phyloP scores from a whole-genome alignment of 2,113 vertebrate species.

The Oncorhynchus nerka region DNA sequence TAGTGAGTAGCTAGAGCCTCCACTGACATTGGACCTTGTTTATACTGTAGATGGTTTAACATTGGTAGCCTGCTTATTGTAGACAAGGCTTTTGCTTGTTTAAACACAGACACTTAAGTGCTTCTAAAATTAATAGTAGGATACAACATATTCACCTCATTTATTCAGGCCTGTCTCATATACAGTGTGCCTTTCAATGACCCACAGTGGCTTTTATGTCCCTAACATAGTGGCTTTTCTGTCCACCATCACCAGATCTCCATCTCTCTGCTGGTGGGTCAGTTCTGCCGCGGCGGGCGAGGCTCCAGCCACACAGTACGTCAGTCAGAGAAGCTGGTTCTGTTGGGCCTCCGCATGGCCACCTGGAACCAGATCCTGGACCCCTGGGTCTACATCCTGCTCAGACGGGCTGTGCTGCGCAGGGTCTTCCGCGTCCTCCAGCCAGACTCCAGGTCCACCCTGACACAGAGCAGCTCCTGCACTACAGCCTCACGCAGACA shows the following conservation, averaged over 20 bases:
- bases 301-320: background rate
- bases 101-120: no score
- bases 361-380: conserved; percentile 88
- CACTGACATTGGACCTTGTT: no score
- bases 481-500: conserved; percentile 20
- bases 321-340: conserved; percentile 56
- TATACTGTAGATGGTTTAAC: no score
- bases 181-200: no score
- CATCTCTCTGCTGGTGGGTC: conserved; percentile 49
- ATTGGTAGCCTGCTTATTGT: no score
- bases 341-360: conserved; percentile 78
- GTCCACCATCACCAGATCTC: conserved; percentile 39
- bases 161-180: no score
- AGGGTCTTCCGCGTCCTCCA: conserved; percentile 68
- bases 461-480: conserved; percentile 21
- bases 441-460: conserved; percentile 35
- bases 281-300: conserved; percentile 27
- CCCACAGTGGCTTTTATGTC: no score
- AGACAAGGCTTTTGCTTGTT: no score
- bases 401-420: conserved; percentile 77
- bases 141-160: no score
- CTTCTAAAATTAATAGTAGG: no score
- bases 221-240: no score
- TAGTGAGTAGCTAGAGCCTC: conserved; percentile 67
- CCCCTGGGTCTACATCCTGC: conserved; percentile 87